Percentiles rank a stretch among this genome's conserved stretches.
Conservation (phyloP, 2,113 vertebrate genomes). For the Sakesphorus luctuosus region DNA sequence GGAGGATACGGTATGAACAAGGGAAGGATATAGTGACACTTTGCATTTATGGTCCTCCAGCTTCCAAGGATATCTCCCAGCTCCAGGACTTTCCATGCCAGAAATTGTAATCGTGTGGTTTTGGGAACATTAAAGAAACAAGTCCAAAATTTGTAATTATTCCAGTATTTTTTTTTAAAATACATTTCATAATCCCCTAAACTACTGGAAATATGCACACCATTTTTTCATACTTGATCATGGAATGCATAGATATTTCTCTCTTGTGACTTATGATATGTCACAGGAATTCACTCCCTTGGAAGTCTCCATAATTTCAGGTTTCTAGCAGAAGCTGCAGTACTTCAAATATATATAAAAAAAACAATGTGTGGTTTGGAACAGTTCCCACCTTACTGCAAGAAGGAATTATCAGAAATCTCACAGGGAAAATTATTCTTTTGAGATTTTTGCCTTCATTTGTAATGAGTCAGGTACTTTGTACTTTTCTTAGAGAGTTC, state of each 20-base stretch:
- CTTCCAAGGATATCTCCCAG: not conserved
- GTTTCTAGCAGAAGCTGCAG: conserved; percentile 34
- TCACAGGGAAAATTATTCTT: not conserved
- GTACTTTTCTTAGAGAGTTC: not conserved
- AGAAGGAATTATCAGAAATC: conserved; percentile 15
- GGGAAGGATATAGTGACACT: not conserved
- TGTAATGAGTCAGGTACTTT: not conserved
- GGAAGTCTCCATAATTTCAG: conserved; percentile 6
- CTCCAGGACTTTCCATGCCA: not conserved
- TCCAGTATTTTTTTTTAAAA: not conserved
- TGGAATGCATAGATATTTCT: conserved; percentile 4
- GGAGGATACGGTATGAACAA: too few relatives aligned
- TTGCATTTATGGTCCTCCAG: not conserved
- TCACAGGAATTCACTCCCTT: conserved; percentile 15
- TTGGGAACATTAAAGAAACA: not conserved
- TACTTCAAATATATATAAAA: not conserved
- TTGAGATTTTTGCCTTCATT: not conserved
- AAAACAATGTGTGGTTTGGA: not conserved
- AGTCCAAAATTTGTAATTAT: not conserved
- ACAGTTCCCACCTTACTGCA: not conserved
- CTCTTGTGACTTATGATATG: conserved; percentile 29
- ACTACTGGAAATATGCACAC: not conserved
- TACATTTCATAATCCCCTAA: not conserved
- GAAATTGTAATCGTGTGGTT: conserved; percentile 8
- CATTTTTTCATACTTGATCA: not conserved